Conservation (phyloP, 2,888 invertebrate species). For the Blastobasis adustella region DNA sequence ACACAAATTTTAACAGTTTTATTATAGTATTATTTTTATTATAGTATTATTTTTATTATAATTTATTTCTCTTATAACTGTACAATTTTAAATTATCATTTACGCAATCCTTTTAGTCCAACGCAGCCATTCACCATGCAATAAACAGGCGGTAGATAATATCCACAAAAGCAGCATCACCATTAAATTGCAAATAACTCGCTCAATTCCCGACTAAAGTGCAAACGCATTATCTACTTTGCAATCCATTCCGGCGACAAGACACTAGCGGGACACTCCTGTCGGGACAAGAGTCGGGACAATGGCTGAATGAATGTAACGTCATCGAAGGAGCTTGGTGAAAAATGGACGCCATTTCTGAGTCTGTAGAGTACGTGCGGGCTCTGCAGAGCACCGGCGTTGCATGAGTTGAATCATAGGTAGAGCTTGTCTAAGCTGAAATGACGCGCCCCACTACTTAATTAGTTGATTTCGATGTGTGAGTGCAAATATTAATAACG, state of each 20-base stretch:
- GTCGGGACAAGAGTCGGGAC: slow-evolving; percentile 19
- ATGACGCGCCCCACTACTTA: too few relatives aligned
- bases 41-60: too few relatives aligned
- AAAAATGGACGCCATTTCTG: slow-evolving; percentile 29
- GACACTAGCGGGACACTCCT: slow-evolving; percentile 2
- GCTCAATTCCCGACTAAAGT: background rate
- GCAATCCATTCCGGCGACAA: background rate
- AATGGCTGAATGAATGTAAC: slow-evolving; percentile 37
- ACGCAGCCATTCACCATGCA: background rate
- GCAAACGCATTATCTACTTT: background rate
- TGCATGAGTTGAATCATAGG: too few relatives aligned
- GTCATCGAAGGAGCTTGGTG: slow-evolving; percentile 33
- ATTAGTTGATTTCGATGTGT: too few relatives aligned
- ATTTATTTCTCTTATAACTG: too few relatives aligned
- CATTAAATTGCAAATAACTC: background rate
- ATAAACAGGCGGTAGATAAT: background rate
- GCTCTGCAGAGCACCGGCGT: too few relatives aligned
- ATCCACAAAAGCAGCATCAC: background rate
- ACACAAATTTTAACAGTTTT: too few relatives aligned
- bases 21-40: too few relatives aligned
- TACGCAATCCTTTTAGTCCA: background rate
- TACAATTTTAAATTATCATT: background rate
- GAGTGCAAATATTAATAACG: too few relatives aligned
- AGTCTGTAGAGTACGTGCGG: background rate
- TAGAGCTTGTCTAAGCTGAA: too few relatives aligned